Evolutionary conservation across 2,113 vertebrate species (phyloP), one percentile per base, ranked within the genome.

Genomic region (Tympanuchus pallidicinctus): DNA sequence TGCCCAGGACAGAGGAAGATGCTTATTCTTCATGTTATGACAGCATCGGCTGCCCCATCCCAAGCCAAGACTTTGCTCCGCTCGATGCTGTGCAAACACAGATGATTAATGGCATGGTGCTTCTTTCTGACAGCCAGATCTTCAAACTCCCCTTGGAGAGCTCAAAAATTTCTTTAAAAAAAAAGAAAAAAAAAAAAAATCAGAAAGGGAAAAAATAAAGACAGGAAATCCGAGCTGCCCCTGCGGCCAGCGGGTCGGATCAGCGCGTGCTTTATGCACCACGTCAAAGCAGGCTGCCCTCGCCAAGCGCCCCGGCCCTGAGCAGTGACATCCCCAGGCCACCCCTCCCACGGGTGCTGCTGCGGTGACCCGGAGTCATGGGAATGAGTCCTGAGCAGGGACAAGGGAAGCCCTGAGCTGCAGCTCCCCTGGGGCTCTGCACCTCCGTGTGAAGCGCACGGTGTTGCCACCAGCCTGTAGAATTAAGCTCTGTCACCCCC

Each of bases 401-500:
- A 54, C 27, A 30, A 28, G 27, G 52, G 52, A 54, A 54, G 52
- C 27, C 15, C 52, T 54, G 27, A 54, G 27, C 52, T 34, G 25
- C 3, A 2, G 36, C 34, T 42, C 34, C 43, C 40, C 77, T 0
- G 1, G 24, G 47, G 38, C 59, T 76, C 69, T 6, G 11, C 36
- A 45, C n/a, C 21, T 48, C 45, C 6, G 2, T n/a, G 15, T 24
- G 42, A 47, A 47, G 42, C 8, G 0, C 82, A 19, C 59, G 90
- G 47, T 50, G 80, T 20, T 89, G 74, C 66, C 45, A 24, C 57
- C 2, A 17, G 25, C 30, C 50, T 89, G 94, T 82, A 95, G 92
- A 94, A 92, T 80, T 34, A 7, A 54, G 17, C 19, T 88, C 64
- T 60, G 43, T 56, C 40, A 13, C 24, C 24, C 48, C 48, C 8